Evolutionary conservation across 2,797 vertebrate genomes (phyloP).

Genomic region (Pantherophis alleghaniensis): DNA sequence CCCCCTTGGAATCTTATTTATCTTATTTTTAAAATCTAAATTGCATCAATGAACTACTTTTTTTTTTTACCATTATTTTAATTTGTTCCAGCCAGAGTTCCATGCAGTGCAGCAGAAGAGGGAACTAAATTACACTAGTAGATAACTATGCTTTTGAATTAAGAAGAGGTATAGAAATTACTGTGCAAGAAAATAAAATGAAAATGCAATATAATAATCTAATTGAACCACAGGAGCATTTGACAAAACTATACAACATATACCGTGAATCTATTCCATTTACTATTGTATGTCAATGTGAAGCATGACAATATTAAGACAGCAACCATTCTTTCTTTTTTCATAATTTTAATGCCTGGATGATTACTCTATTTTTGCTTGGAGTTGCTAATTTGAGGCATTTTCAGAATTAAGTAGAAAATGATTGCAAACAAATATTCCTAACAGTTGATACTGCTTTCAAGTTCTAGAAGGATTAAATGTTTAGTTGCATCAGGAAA

Average conservation of each 20-base stretch:
- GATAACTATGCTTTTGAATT: constrained; percentile 1
- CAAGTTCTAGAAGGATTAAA: neutral
- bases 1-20: neutral
- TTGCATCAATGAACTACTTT: neutral
- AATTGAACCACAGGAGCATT: neutral
- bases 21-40: neutral
- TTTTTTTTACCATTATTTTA: neutral
- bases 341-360: neutral
- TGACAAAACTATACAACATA: neutral
- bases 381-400: constrained; percentile 35
- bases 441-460: constrained; percentile 10
- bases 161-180: constrained; percentile 9
- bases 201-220: neutral
- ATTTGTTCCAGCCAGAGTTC: neutral
- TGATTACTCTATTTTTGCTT: constrained; percentile 15
- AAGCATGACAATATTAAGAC: constrained; percentile 20
- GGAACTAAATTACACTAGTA: neutral
- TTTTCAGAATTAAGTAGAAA: constrained; percentile 20
- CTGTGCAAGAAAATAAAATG: neutral
- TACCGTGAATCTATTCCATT: neutral
- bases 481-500: neutral
- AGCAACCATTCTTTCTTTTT: neutral
- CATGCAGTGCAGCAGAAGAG: neutral
- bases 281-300: constrained; percentile 10
- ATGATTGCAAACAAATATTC: constrained; percentile 40